Base-by-base conservation (phyloP, 2,888 invertebrate species). In the Nephrotoma appendiculata region DNA sequence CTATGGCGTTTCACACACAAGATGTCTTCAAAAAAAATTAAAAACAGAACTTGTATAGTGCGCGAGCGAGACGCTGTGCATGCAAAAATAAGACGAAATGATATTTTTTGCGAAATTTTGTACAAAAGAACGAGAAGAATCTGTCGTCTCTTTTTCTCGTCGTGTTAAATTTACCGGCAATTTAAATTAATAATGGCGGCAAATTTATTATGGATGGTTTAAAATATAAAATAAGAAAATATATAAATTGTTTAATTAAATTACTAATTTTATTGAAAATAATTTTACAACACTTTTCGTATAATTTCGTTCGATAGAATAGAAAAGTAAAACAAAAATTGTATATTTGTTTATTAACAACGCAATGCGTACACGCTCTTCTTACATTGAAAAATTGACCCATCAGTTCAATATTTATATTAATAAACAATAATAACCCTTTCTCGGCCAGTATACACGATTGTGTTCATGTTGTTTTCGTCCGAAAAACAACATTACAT, bases 1-100 rank as follows among this genome's bases (percentile, higher is more conserved):
- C 87, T 87, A 88, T 88, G 88, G 88, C 88, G 88, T 88, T 87
- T 87, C 87, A 86, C 86, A 83, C 87, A 86, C 86, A 83, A 41
- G 71, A 31, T 87, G 43, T 86, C 71, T 71, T 71, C 71, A 71
- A 31, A 71, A 71, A 71, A 71, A 71, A 31, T 31, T 31, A 71
- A 71, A 6, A 71, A 15, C 15, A 9, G 86, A 87, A 87, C 85
- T 86, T 87, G 44, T 11, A 1, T 43, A n/a, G 31, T 86, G 11
- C 87, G 12, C 71, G 71, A 71, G 9, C 71, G 31, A 71, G 71
- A 71, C 5, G n/a, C 5, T 31, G 6, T 52, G 31, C 11, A 31
- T 31, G 11, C 71, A 31, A 71, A 31, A 71, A 71, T 5, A 31
- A 71, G 71, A 71, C 4, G 31, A 9, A 9, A 71, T 31, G 31